Percentiles rank a stretch among this genome's conserved stretches.
Evolutionary conservation across 92 coral and sea anemone genomes (phyloP).

Genomic region (Porites evermanni): DNA sequence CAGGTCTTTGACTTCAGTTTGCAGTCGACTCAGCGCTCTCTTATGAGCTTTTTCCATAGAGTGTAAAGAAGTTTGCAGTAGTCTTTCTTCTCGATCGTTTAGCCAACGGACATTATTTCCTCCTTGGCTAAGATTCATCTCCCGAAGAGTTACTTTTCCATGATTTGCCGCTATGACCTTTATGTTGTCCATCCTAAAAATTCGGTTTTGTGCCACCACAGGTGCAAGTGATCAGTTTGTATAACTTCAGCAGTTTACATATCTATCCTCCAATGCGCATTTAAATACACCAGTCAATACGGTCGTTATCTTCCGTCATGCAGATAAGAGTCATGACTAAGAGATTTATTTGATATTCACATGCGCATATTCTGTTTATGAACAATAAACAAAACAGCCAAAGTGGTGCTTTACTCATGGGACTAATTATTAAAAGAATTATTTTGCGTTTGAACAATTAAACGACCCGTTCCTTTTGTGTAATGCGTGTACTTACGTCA

Average conservation of each 20-base stretch:
- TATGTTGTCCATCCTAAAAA: constrained; percentile 18
- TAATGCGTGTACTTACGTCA: constrained; percentile 33
- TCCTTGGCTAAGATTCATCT: constrained; percentile 42
- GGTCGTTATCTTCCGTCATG: neutral
- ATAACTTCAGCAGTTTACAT: neutral
- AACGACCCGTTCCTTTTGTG: constrained; percentile 16
- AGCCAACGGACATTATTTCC: constrained; percentile 41
- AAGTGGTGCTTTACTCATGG: constrained; percentile 10
- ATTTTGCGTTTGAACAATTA: constrained; percentile 7
- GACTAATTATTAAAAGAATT: constrained; percentile 6
- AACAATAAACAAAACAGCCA: constrained; percentile 2
- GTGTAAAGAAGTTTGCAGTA: constrained; percentile 35
- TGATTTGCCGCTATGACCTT: neutral
- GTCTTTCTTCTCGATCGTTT: constrained; percentile 48
- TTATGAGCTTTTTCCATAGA: constrained; percentile 42
- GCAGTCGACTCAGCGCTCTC: constrained; percentile 25
- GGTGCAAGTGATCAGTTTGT: neutral
- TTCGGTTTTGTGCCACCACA: neutral
- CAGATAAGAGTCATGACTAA: neutral
- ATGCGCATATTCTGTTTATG: neutral
- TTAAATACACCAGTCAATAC: neutral
- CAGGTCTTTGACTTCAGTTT: constrained; percentile 40
- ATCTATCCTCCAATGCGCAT: neutral
- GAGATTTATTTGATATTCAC: constrained; percentile 7
- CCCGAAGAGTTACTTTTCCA: constrained; percentile 30